Percentiles rank a stretch among this genome's conserved stretches.
phyloP scores from a whole-genome alignment of 2,113 vertebrate genomes.

The Rhea americana region DNA sequence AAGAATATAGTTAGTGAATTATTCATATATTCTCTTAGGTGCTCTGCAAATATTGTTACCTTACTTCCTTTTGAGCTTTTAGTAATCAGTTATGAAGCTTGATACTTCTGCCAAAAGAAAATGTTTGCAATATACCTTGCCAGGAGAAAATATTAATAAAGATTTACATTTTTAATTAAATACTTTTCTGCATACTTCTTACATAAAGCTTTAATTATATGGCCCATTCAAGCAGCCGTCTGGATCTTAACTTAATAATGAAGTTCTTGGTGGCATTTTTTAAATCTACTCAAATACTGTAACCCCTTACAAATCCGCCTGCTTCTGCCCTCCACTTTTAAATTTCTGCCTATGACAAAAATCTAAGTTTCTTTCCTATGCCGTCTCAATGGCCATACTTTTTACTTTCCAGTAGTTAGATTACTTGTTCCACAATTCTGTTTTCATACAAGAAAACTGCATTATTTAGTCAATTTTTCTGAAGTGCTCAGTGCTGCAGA shows the following conservation, averaged over 20 bases:
- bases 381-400: background rate
- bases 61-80: background rate
- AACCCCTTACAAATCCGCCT: background rate
- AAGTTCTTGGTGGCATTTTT: background rate
- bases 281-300: background rate
- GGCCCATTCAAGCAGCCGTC: background rate
- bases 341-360: background rate
- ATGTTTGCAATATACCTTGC: background rate
- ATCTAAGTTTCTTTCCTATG: background rate
- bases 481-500: background rate
- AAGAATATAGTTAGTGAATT: background rate
- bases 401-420: background rate
- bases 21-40: background rate
- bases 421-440: background rate
- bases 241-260: background rate
- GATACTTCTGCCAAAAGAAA: background rate
- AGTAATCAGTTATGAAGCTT: background rate
- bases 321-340: background rate
- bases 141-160: background rate
- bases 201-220: background rate
- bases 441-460: background rate
- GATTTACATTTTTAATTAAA: conserved; percentile 18
- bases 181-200: background rate
- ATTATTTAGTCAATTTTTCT: background rate
- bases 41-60: background rate